Evolutionary conservation across 2,888 invertebrate genomes (phyloP), one percentile per base, ranked within the genome.

Genomic region (Scelioninae gen. 2): DNA sequence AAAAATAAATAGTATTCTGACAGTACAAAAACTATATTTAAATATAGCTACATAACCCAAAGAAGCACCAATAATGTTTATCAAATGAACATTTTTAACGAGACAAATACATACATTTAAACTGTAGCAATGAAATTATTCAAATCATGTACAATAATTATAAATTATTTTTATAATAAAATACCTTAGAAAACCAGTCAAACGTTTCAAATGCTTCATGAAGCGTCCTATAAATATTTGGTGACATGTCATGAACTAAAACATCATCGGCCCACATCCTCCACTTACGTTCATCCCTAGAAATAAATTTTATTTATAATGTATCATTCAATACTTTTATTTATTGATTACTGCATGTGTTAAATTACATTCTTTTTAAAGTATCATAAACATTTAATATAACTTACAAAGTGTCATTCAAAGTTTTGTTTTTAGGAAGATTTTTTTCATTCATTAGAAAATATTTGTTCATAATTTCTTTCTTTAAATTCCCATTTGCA

Each of bases 211-310:
- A 86, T 0, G 98, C 91, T 87, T 99, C 98, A 0, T 88, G 87
- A 0, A 90, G 86, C 0, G 95, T 95, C 67, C 97, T 91, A 84
- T 99, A 99, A 25, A 98, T 96, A 86, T 99, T 99, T 0, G 99
- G 99, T 0, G 98, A 98, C 31, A 99, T 88, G 0, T 93, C 92
- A 84, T 98, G 98, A 0, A 99, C 97, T 0, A 98, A 89, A 37
- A 93, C 92, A 50, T 91, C 90, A 85, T 99, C 99, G 0, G 94
- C 94, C 99, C 99, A 99, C 82, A 92, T 91, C 48, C 99, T 90
- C 98, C 98, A 99, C 82, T 95, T 93, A 31, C 96, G 90, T 86
- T 98, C 98, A 78, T 94, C 93, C 37, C 97, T 97, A 41, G 16
- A 69, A 72, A 50, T 45, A n/a, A 28, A 7, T 45, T 28, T 43